Conservation (phyloP, 2,797 vertebrate species). For the Mallotus villosus region DNA sequence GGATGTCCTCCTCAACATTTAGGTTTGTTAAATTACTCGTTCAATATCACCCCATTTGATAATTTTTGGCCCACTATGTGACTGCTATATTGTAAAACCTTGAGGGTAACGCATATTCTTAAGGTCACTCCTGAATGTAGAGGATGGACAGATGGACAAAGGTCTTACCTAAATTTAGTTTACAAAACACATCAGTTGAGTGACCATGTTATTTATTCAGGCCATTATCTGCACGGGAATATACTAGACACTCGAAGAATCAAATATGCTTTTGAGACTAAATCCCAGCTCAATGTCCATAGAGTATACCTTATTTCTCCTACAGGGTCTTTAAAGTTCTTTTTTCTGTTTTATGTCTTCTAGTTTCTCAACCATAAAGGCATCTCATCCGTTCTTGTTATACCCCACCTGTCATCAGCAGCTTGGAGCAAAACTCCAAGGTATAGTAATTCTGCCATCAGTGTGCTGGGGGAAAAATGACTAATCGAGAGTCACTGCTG, state of each 20-base stretch:
- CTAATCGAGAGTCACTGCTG: neutral
- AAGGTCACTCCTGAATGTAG: no score
- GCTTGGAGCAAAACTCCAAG: slow-evolving; percentile 77
- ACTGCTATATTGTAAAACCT: neutral
- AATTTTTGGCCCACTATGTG: neutral
- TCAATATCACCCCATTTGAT: neutral
- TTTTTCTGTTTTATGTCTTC: slow-evolving; percentile 20
- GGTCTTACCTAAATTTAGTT: neutral
- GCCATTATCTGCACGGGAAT: neutral
- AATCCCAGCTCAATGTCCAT: neutral
- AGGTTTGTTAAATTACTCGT: slow-evolving; percentile 53
- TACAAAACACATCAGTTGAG: neutral
- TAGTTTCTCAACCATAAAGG: slow-evolving; percentile 69
- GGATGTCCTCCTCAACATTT: slow-evolving; percentile 77
- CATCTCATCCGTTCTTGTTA: slow-evolving; percentile 62
- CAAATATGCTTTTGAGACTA: neutral
- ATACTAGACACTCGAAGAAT: neutral
- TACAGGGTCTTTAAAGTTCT: neutral
- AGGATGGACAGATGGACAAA: neutral
- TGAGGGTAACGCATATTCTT: no score
- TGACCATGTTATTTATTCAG: neutral
- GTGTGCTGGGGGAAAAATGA: neutral
- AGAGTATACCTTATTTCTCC: neutral
- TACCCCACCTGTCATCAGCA: slow-evolving; percentile 60
- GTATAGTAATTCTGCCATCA: slow-evolving; percentile 45